A percentile compares a stretch with the other conserved stretches of the same genome.
Evolutionary conservation across 2,113 vertebrate species (phyloP).

Genomic region (Nycticorax nycticorax): DNA sequence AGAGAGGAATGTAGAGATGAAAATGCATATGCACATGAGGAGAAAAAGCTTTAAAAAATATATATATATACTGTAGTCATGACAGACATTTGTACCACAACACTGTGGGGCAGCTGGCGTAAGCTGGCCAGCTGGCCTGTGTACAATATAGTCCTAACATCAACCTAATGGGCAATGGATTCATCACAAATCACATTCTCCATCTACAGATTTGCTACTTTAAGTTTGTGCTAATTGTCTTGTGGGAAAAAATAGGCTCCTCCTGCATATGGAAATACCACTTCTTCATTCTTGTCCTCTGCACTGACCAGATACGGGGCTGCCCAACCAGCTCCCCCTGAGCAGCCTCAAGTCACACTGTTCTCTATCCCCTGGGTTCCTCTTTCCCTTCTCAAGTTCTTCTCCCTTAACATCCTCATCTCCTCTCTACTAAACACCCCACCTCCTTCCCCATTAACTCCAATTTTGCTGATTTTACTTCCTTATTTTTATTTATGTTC

Average conservation of each 20-base stretch:
- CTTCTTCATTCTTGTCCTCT: background rate
- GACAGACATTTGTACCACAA: background rate
- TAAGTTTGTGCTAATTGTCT: background rate
- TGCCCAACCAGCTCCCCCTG: background rate
- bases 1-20: background rate
- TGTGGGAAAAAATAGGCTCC: background rate
- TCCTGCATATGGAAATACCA: background rate
- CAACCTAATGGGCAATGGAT: background rate
- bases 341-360: background rate
- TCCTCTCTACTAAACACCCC: background rate
- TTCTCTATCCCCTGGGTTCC: background rate
- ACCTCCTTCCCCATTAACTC: background rate
- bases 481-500: background rate
- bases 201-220: background rate
- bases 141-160: too few relatives aligned
- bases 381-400: background rate
- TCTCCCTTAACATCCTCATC: background rate
- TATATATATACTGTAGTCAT: fast-evolving
- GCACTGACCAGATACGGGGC: background rate
- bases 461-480: background rate
- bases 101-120: background rate
- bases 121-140: background rate
- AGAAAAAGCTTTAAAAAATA: background rate
- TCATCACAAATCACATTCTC: background rate
- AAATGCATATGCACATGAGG: fast-evolving